A percentile compares a stretch with the other conserved stretches of the same genome.
These are phyloP conservation scores for Nansenia antarctica DNA, from an alignment of 2,113 vertebrate species.

Conservation along the genomic window DNA sequence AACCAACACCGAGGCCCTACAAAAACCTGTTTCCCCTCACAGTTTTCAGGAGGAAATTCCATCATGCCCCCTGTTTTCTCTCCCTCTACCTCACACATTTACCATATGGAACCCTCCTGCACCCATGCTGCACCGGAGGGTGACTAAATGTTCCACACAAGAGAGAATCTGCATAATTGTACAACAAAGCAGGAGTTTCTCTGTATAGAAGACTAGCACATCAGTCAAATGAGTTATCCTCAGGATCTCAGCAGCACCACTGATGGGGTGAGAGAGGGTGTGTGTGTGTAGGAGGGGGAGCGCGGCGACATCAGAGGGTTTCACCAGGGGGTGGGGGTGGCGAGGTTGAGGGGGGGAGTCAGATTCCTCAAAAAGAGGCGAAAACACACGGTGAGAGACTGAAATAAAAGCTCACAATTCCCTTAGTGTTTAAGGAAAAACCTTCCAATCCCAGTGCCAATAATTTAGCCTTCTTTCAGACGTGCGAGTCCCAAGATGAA, in stretches of 20 bases:
- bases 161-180: constrained; percentile 58
- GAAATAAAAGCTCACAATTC: constrained; percentile 36
- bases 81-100: not conserved
- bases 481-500: constrained; percentile 69
- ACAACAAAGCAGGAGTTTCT: constrained; percentile 49
- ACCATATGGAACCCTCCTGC: constrained; percentile 22
- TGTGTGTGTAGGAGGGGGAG: constrained; percentile 20
- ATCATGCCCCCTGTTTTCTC: not conserved
- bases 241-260: constrained; percentile 44
- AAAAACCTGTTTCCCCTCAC: not conserved
- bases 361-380: constrained; percentile 46
- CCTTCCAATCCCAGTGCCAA: constrained; percentile 54
- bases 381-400: constrained; percentile 22
- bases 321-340: constrained; percentile 36
- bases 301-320: constrained; percentile 41
- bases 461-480: constrained; percentile 68
- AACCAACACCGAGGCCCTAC: not conserved
- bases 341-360: constrained; percentile 48
- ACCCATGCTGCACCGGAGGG: constrained; percentile 24
- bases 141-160: constrained; percentile 17
- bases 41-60: constrained; percentile 5
- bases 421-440: constrained; percentile 35
- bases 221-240: constrained; percentile 62
- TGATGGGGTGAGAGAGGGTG: constrained; percentile 22
- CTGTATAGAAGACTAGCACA: constrained; percentile 59